Conservation (phyloP, 2,888 invertebrate genomes). For the Antheraea assamensis region DNA sequence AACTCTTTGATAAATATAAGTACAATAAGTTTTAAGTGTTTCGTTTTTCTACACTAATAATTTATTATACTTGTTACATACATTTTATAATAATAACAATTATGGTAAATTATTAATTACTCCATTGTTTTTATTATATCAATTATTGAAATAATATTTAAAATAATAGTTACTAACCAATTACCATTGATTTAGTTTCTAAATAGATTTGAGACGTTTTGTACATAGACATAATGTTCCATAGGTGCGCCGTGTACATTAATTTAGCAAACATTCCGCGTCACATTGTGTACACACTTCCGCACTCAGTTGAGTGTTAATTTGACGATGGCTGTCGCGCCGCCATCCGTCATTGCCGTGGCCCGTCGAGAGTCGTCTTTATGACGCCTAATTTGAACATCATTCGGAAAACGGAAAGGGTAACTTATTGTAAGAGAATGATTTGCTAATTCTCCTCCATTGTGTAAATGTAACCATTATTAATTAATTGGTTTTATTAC, state of each 20-base stretch:
- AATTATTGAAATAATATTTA: neutral
- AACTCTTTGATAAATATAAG: too few relatives aligned
- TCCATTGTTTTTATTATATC: neutral
- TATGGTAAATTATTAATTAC: too few relatives aligned
- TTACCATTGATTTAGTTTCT: neutral
- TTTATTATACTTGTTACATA: too few relatives aligned
- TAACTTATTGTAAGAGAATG: constrained; percentile 69
- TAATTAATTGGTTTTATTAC: constrained; percentile 11
- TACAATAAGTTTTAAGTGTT: too few relatives aligned
- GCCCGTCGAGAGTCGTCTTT: constrained; percentile 61
- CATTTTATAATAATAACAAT: too few relatives aligned
- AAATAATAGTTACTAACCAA: neutral
- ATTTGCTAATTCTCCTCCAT: constrained; percentile 41
- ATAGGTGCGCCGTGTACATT: constrained; percentile 34
- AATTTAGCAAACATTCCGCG: constrained; percentile 45
- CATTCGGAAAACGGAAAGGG: constrained; percentile 63
- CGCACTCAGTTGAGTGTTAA: constrained; percentile 76
- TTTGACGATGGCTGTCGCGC: constrained; percentile 75
- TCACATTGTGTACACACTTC: constrained; percentile 73
- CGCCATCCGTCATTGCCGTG: constrained; percentile 71
- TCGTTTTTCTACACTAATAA: too few relatives aligned
- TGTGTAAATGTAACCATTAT: constrained; percentile 4
- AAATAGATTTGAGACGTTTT: neutral
- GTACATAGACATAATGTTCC: neutral
- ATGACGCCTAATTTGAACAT: constrained; percentile 75